Evolutionary conservation across 2,888 invertebrate species (phyloP).

Genomic region (Epistrophe grossulariae): DNA sequence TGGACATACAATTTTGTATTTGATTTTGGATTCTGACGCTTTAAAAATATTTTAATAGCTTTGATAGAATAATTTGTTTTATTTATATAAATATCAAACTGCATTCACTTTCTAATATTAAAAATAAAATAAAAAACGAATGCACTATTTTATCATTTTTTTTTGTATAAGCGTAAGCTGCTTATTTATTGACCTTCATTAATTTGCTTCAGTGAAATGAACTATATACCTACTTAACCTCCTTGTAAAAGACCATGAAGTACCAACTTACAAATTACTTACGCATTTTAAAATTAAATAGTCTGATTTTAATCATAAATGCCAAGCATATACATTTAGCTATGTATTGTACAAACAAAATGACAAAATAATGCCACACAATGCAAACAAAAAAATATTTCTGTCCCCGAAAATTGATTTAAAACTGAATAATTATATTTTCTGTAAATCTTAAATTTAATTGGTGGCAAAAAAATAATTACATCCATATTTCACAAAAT

Average conservation of each 20-base stretch:
- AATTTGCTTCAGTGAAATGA: neutral
- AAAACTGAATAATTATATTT: neutral
- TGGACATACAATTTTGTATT: no score
- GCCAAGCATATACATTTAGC: neutral
- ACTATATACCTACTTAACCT: neutral
- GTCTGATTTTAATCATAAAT: neutral
- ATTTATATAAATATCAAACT: no score
- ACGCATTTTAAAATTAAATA: neutral
- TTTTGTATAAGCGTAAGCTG: neutral
- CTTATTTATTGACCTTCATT: neutral
- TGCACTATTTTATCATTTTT: no score
- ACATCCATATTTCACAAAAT: neutral
- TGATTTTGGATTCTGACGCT: no score
- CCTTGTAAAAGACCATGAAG: neutral
- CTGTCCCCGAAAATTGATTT: slow-evolving; percentile 17
- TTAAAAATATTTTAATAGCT: no score
- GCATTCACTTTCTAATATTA: neutral
- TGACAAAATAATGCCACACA: neutral
- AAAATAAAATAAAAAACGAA: neutral
- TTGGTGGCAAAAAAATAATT: neutral
- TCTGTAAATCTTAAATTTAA: neutral
- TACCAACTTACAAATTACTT: neutral
- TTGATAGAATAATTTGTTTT: no score
- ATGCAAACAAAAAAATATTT: neutral
- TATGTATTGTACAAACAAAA: neutral